Conservation (phyloP, 2,888 invertebrate genomes). For the Cinara cedri region DNA sequence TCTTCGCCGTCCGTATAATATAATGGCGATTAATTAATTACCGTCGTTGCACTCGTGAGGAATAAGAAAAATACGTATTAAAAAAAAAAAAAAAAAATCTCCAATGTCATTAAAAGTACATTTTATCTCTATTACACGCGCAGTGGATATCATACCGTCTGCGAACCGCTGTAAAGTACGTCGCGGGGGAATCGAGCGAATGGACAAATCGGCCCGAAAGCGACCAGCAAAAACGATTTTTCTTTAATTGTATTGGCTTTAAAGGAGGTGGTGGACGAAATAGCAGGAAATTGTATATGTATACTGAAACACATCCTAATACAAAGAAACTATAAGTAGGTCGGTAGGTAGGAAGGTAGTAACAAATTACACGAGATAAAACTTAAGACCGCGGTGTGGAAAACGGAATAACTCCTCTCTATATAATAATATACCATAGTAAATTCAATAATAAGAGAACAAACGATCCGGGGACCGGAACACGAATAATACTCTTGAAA, state of each 20-base stretch:
- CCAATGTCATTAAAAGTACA: background rate
- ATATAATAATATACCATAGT: background rate
- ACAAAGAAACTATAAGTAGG: too few relatives aligned
- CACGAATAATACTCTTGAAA: background rate
- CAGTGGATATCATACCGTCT: background rate
- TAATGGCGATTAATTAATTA: background rate
- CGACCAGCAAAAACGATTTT: background rate
- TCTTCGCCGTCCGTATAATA: too few relatives aligned
- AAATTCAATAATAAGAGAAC: background rate
- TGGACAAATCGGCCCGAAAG: background rate
- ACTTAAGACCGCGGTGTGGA: background rate
- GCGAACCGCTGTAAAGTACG: background rate
- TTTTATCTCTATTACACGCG: background rate
- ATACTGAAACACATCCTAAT: too few relatives aligned
- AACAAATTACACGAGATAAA: background rate
- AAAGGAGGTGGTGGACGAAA: background rate
- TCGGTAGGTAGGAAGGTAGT: background rate
- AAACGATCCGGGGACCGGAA: background rate
- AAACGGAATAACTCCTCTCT: too few relatives aligned
- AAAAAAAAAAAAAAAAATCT: background rate
- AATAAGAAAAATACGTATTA: background rate
- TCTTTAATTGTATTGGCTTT: background rate
- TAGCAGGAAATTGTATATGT: too few relatives aligned
- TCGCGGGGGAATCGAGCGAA: background rate
- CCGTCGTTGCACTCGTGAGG: too few relatives aligned